A percentile compares a stretch with the other conserved stretches of the same genome.
Evolutionary conservation across 1,140 invertebrate species (phyloP).

Genomic region (Drosophila cardini): DNA sequence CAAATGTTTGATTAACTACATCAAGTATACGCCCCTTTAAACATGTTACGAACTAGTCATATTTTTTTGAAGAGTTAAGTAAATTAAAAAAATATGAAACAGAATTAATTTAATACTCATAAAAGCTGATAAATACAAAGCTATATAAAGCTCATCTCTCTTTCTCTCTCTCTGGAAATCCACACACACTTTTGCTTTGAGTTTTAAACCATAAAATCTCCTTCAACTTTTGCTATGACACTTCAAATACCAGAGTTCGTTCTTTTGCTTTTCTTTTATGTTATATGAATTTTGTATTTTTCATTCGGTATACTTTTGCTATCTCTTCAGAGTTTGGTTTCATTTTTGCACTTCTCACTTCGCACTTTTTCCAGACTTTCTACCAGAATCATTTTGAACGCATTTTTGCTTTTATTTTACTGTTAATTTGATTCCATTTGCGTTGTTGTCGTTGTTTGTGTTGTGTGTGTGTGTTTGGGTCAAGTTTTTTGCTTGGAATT

Average conservation of each 20-base stretch:
- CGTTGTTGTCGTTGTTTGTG: slow-evolving; percentile 35
- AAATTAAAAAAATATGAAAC: neutral
- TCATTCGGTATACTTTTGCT: slow-evolving; percentile 11
- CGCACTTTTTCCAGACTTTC: slow-evolving; percentile 12
- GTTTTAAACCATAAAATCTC: slow-evolving; percentile 12
- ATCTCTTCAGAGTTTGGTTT: slow-evolving; percentile 67
- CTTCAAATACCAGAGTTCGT: slow-evolving; percentile 54
- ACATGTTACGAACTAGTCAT: no score
- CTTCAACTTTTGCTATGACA: slow-evolving; percentile 48
- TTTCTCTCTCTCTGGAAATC: slow-evolving; percentile 1
- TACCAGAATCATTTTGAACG: slow-evolving; percentile 63
- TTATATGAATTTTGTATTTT: slow-evolving; percentile 6
- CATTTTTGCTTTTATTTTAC: slow-evolving; percentile 73
- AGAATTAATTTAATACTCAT: neutral
- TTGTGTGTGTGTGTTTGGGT: slow-evolving; percentile 35
- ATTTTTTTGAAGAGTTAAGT: no score
- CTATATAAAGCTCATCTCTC: slow-evolving; percentile 15
- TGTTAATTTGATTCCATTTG: slow-evolving; percentile 77
- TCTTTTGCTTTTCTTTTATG: slow-evolving; percentile 28
- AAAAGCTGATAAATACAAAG: slow-evolving; percentile 5
- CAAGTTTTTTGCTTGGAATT: slow-evolving; percentile 56
- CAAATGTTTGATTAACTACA: no score
- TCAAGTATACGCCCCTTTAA: no score
- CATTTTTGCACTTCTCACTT: slow-evolving; percentile 64
- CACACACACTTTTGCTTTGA: neutral